Percentiles rank a stretch among this genome's conserved stretches.
These are phyloP conservation scores for Aleiodes alternator DNA, from an alignment of 2,888 invertebrate genomes.

Conservation along the genomic window DNA sequence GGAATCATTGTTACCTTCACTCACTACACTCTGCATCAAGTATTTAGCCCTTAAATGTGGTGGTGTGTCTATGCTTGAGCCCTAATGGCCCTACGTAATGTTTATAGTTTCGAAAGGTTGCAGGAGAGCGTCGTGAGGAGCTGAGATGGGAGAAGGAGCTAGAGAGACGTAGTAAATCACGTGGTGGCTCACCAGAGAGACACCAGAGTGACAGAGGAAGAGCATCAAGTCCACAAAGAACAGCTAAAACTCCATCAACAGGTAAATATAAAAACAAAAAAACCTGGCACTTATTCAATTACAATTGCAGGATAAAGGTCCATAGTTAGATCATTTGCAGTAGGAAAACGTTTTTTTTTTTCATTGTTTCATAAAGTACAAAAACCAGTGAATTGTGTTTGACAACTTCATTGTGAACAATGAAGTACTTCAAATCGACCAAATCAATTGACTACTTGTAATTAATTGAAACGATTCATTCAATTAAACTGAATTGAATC, in stretches of 20 bases:
- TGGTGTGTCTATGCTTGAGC: slow-evolving; percentile 67
- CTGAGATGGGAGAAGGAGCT: slow-evolving; percentile 73
- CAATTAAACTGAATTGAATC: no score
- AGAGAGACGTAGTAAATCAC: slow-evolving; percentile 74
- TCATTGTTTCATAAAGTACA: no score
- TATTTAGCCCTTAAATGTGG: slow-evolving; percentile 63
- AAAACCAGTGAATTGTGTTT: no score
- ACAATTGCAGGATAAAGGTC: not conserved
- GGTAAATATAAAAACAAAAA: slow-evolving; percentile 55
- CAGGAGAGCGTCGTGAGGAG: slow-evolving; percentile 74
- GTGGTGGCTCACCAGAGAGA: slow-evolving; percentile 72
- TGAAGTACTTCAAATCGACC: no score
- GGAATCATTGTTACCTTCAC: slow-evolving; percentile 46
- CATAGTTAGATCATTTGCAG: no score
- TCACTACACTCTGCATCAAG: slow-evolving; percentile 55
- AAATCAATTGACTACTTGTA: no score
- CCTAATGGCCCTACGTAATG: slow-evolving; percentile 70
- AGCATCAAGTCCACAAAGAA: slow-evolving; percentile 68
- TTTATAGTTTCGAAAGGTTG: slow-evolving; percentile 75
- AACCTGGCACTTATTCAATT: not conserved
- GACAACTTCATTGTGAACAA: no score
- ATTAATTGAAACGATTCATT: no score
- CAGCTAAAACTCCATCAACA: slow-evolving; percentile 57
- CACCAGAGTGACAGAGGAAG: slow-evolving; percentile 67
- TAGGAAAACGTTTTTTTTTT: no score